Percentiles rank a stretch among this genome's conserved stretches.
Conservation (phyloP, 2,113 vertebrate genomes). For the Bostrychus sinensis region DNA sequence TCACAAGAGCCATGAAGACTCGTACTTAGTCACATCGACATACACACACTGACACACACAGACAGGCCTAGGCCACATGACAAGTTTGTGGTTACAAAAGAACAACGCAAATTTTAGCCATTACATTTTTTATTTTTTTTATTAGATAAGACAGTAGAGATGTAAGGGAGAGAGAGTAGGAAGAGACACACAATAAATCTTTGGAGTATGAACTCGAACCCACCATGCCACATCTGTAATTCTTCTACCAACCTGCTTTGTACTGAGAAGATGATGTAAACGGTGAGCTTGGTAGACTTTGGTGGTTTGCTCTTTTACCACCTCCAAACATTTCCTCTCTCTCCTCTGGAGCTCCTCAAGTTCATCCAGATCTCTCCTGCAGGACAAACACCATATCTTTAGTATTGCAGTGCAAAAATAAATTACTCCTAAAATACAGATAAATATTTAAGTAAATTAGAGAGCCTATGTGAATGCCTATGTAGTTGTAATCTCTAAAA, state of each 20-base stretch:
- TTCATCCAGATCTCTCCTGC: conserved; percentile 85
- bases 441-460: not conserved
- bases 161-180: too few relatives aligned
- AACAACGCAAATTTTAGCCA: too few relatives aligned
- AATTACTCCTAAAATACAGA: not conserved
- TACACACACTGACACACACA: conserved; percentile 5
- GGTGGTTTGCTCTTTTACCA: conserved; percentile 79
- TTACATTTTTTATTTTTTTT: too few relatives aligned
- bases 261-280: conserved; percentile 95
- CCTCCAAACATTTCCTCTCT: conserved; percentile 76
- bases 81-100: conserved; percentile 26
- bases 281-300: conserved; percentile 83
- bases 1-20: conserved; percentile 62
- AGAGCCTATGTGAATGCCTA: not conserved
- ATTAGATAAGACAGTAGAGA: too few relatives aligned
- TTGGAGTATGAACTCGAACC: too few relatives aligned
- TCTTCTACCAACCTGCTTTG: conserved; percentile 83
- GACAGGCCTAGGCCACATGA: conserved; percentile 1
- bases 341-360: conserved; percentile 80
- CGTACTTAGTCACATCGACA: conserved; percentile 39
- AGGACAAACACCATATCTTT: conserved; percentile 24
- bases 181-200: too few relatives aligned
- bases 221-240: too few relatives aligned
- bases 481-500: not conserved
- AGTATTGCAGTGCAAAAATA: not conserved